These are phyloP conservation scores for Galeopsomyia nigrocyanea DNA, from an alignment of 2,888 invertebrate species.

Conservation along the genomic window DNA sequence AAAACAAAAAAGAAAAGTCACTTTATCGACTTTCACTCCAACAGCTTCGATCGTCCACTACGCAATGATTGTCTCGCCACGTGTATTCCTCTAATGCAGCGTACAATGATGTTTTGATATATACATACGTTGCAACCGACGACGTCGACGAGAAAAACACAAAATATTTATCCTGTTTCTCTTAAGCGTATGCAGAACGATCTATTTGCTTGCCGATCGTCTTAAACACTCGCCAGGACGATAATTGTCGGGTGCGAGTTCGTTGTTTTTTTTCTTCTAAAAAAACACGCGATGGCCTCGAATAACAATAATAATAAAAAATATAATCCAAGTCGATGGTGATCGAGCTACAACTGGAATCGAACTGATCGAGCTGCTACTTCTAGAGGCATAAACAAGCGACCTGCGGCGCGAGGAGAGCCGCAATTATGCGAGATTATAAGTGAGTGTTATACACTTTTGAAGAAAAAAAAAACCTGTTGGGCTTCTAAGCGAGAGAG, in stretches of 20 bases:
- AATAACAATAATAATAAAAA: too few species aligned
- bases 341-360: constrained; percentile 12
- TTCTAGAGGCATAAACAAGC: not conserved
- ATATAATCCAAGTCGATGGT: not conserved
- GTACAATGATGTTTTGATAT: too few species aligned
- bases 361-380: constrained; percentile 44
- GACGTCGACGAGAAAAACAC: too few species aligned
- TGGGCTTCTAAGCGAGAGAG: not conserved
- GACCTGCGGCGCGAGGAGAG: not conserved
- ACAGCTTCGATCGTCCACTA: constrained; percentile 1
- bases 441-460: constrained; percentile 19
- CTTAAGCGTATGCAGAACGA: too few species aligned
- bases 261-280: too few species aligned
- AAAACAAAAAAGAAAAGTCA: not conserved
- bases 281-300: too few species aligned
- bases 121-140: too few species aligned
- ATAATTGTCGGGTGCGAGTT: too few species aligned
- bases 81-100: not conserved
- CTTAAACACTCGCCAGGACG: too few species aligned
- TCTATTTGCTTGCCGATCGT: too few species aligned
- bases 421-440: constrained; percentile 37
- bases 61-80: not conserved
- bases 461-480: constrained; percentile 22
- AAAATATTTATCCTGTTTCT: too few species aligned
- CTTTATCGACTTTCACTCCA: constrained; percentile 17